These are phyloP conservation scores for Oxystoma pomonae DNA, from an alignment of 2,888 invertebrate species.

Conservation along the genomic window DNA sequence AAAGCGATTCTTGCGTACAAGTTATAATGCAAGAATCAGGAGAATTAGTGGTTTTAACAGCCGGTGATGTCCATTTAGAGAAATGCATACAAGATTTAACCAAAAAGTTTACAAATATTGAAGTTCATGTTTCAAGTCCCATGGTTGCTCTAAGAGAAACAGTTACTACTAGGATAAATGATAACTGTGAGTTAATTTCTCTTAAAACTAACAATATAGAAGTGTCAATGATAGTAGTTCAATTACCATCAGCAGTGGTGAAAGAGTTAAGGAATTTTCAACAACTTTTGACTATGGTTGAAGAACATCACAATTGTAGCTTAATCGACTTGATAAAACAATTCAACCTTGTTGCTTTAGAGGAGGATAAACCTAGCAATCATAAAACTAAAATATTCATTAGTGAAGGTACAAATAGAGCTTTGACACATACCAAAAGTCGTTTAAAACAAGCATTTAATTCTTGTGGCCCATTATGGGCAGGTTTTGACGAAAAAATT, in stretches of 20 bases:
- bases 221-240: constrained; percentile 71
- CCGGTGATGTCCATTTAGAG: constrained; percentile 96
- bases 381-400: constrained; percentile 32
- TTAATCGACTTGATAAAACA: constrained; percentile 32
- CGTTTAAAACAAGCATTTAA: constrained; percentile 59
- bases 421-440: constrained; percentile 44
- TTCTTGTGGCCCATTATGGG: constrained; percentile 46
- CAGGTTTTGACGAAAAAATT: constrained; percentile 56
- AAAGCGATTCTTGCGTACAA: constrained; percentile 92
- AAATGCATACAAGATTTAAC: constrained; percentile 91
- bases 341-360: constrained; percentile 37
- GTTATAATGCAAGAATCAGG: constrained; percentile 89
- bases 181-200: constrained; percentile 22
- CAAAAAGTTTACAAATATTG: constrained; percentile 75
- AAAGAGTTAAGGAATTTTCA: constrained; percentile 66
- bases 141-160: constrained; percentile 97
- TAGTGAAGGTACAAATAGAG: constrained; percentile 29
- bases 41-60: constrained; percentile 90
- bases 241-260: constrained; percentile 70
- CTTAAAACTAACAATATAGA: constrained; percentile 31
- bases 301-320: constrained; percentile 40
- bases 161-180: constrained; percentile 75
- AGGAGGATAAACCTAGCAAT: constrained; percentile 32
- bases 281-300: constrained; percentile 65
- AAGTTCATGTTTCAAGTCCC: constrained; percentile 88